Conservation (phyloP, 2,113 vertebrate species). For the Papio anubis region DNA sequence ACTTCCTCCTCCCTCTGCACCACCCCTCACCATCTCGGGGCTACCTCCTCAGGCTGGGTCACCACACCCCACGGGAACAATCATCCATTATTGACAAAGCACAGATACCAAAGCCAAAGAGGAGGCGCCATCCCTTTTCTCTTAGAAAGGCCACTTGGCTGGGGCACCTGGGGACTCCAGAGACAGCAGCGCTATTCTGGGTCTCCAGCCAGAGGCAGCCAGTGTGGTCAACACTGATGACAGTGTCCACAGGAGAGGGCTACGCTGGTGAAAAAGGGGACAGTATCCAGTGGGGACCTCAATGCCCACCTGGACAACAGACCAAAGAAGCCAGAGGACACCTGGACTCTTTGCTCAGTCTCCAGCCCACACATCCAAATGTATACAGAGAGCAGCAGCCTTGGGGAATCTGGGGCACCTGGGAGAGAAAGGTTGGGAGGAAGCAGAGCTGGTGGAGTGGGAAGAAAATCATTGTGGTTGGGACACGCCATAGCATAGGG, state of each 20-base stretch:
- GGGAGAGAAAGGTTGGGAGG: no score
- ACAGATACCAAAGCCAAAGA: neutral
- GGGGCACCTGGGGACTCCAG: neutral
- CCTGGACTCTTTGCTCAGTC: accelerated
- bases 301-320: neutral
- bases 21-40: accelerated
- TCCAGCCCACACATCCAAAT: neutral
- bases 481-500: neutral
- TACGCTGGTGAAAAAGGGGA: neutral
- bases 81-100: neutral
- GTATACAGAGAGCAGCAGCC: neutral
- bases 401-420: neutral
- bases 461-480: accelerated
- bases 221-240: neutral
- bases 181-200: neutral
- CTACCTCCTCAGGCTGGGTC: neutral
- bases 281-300: neutral
- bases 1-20: neutral
- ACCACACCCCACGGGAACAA: no score
- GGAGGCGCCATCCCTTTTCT: neutral
- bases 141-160: neutral
- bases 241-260: neutral
- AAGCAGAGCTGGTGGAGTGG: neutral
- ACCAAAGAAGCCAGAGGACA: neutral
- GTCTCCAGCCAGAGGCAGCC: neutral